Percentiles rank a stretch among this genome's conserved stretches.
phyloP scores from a whole-genome alignment of 2,113 vertebrate species.

The Setophaga coronata region DNA sequence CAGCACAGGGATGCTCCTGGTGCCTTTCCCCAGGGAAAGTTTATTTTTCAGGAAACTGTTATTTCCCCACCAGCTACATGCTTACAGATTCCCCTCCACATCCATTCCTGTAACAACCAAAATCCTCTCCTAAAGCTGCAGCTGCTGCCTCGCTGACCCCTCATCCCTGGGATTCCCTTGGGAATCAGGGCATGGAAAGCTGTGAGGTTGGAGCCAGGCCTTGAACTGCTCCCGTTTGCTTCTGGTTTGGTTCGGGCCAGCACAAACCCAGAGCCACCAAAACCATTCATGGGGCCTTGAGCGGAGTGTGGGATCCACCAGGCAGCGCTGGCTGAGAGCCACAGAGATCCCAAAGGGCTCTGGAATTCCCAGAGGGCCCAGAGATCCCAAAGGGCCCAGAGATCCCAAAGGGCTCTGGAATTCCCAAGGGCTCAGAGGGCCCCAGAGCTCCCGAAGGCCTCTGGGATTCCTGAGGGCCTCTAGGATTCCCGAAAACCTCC shows the following conservation, averaged over 20 bases:
- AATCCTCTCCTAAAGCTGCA: not conserved
- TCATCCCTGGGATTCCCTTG: not conserved
- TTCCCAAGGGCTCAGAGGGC: no score
- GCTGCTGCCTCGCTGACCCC: not conserved
- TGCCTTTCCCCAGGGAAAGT: not conserved
- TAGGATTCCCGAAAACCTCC: not conserved
- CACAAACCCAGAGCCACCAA: not conserved
- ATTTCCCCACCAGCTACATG: not conserved
- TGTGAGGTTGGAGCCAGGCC: not conserved
- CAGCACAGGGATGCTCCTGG: not conserved
- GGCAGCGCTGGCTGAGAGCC: not conserved
- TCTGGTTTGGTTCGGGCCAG: not conserved
- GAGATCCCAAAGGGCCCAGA: not conserved
- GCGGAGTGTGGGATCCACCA: not conserved
- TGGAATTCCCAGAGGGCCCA: not conserved
- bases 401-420: no score
- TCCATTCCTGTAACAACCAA: not conserved
- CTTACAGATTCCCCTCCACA: not conserved
- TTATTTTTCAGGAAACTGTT: not conserved
- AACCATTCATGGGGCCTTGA: no score
- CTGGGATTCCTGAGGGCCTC: no score
- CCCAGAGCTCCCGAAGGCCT: no score
- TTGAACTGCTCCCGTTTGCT: not conserved
- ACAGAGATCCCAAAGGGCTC: not conserved
- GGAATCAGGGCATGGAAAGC: not conserved